A percentile compares a stretch with the other conserved stretches of the same genome.
phyloP scores from a whole-genome alignment of 2,888 invertebrate genomes.

The Lasioglossum calceatum region DNA sequence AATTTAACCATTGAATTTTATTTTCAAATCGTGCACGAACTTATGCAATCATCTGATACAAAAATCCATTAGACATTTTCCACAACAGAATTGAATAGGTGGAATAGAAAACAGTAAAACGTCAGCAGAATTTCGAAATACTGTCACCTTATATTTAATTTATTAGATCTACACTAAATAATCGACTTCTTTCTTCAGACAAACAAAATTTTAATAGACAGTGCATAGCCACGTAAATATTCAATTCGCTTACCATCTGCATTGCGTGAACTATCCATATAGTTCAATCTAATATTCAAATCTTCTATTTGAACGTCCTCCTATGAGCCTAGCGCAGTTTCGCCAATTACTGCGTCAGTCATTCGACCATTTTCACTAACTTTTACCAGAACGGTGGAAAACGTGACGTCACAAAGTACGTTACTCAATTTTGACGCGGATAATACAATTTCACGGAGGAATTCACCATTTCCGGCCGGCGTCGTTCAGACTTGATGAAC shows the following conservation, averaged over 20 bases:
- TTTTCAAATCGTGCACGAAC: no score
- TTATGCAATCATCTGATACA: no score
- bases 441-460: constrained; percentile 24
- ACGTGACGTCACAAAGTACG: not conserved
- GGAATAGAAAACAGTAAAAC: no score
- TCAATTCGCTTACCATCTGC: not conserved
- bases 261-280: not conserved
- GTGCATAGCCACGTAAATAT: not conserved
- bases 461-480: constrained; percentile 27
- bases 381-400: not conserved
- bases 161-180: no score
- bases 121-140: no score
- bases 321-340: not conserved
- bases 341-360: no score
- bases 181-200: not conserved
- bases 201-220: not conserved
- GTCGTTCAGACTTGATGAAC: constrained; percentile 43
- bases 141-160: no score
- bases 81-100: no score
- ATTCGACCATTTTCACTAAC: not conserved
- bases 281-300: not conserved
- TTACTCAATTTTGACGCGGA: not conserved
- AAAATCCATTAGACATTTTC: not conserved
- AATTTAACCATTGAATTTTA: no score
- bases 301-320: not conserved